Percentiles rank a stretch among this genome's conserved stretches.
phyloP scores from a whole-genome alignment of 1,140 invertebrate species.

The Sarcophaga bullata region DNA sequence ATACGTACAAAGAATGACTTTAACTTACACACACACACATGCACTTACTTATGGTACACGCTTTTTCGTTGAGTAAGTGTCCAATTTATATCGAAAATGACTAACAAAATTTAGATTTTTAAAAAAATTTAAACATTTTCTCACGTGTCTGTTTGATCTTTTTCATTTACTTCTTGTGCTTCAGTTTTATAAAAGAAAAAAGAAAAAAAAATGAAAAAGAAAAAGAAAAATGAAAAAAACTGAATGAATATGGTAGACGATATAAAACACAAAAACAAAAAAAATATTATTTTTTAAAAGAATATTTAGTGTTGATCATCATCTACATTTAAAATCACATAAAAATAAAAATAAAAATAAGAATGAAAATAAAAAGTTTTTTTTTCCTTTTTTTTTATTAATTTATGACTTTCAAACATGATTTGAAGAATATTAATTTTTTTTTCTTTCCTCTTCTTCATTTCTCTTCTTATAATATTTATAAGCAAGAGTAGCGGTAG shows the following conservation, averaged over 20 bases:
- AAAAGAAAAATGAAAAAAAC: no score
- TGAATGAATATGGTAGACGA: not conserved
- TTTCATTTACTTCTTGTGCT: not conserved
- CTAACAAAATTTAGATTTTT: constrained; percentile 41
- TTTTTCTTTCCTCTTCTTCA: no score
- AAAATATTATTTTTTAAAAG: not conserved
- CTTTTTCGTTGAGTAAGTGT: not conserved
- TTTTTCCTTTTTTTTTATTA: not conserved
- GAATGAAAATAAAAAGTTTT: not conserved
- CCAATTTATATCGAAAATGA: constrained; percentile 13
- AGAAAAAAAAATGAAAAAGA: no score
- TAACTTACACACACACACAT: not conserved
- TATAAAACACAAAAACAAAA: no score
- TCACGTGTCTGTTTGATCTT: constrained; percentile 44
- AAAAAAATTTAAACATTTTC: constrained; percentile 44
- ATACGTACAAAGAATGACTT: not conserved
- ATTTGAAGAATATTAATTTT: not conserved
- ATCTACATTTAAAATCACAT: not conserved
- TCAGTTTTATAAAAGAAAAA: no score
- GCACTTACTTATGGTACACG: not conserved
- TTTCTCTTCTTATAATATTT: no score
- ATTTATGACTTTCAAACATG: not conserved
- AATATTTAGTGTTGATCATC: not conserved
- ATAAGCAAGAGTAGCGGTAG: not conserved
- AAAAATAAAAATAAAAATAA: not conserved